These are phyloP conservation scores for Saiga tatarica DNA, from an alignment of 2,113 vertebrate species.

Conservation along the genomic window DNA sequence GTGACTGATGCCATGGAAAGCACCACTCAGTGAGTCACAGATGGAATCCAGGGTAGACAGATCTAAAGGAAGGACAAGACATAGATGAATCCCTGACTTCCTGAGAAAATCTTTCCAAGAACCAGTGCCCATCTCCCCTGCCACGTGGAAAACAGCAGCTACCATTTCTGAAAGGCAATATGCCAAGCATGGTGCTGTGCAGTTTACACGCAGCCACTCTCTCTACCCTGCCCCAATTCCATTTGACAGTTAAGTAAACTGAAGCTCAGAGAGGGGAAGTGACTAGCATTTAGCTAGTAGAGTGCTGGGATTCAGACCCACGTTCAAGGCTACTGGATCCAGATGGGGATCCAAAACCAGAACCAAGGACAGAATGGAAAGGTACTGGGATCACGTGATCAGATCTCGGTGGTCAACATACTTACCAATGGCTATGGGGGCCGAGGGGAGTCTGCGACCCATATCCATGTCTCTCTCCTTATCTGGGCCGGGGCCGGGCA, in stretches of 20 bases:
- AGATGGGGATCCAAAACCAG: not conserved
- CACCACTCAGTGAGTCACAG: slow-evolving; percentile 80
- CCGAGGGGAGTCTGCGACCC: not conserved
- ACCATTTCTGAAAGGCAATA: not conserved
- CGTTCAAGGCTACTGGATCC: not conserved
- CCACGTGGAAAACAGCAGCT: not conserved
- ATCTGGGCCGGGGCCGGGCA: not conserved
- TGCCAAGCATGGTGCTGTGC: not conserved
- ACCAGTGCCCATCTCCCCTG: not conserved
- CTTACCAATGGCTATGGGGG: slow-evolving; percentile 69
- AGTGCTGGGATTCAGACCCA: not conserved
- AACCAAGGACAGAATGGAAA: not conserved
- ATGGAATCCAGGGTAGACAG: slow-evolving; percentile 81
- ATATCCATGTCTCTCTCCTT: slow-evolving; percentile 39
- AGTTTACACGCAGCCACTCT: not conserved
- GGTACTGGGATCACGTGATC: not conserved
- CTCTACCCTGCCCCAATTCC: not conserved
- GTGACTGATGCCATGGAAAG: slow-evolving; percentile 86
- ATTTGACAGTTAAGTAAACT: not conserved
- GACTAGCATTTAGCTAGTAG: not conserved
- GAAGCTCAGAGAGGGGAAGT: not conserved
- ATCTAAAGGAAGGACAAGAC: slow-evolving; percentile 73
- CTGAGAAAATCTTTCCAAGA: not conserved
- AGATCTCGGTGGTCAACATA: not conserved
- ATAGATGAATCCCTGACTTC: not conserved